Percentiles rank a stretch among this genome's conserved stretches.
Evolutionary conservation across 2,797 vertebrate genomes (phyloP).

Genomic region (Emys orbicularis): DNA sequence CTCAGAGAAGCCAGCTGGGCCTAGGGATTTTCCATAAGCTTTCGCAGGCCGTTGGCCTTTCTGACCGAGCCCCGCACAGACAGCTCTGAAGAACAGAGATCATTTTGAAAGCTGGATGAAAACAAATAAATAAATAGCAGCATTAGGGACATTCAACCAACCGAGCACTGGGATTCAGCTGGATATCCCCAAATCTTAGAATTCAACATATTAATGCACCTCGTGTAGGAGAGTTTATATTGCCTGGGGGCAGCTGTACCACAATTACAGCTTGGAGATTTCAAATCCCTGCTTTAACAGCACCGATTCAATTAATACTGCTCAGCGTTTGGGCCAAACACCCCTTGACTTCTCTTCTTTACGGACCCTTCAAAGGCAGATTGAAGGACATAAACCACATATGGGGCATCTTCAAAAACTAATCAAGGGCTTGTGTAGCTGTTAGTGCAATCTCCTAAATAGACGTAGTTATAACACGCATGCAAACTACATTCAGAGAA

Average conservation of each 20-base stretch:
- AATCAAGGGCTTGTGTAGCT: not conserved
- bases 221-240: not conserved
- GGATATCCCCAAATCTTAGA: not conserved
- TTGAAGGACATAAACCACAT: not conserved
- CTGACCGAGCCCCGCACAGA: not conserved
- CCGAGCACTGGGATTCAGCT: too few relatives aligned
- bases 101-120: not conserved
- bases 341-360: not conserved
- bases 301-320: not conserved
- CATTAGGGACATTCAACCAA: not conserved
- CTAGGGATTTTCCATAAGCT: not conserved
- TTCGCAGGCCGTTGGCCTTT: not conserved
- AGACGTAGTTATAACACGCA: not conserved
- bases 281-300: not conserved
- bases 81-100: not conserved
- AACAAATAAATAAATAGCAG: not conserved
- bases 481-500: not conserved
- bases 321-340: not conserved
- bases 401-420: not conserved
- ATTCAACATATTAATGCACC: not conserved
- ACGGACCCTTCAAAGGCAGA: not conserved
- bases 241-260: not conserved
- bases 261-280: not conserved
- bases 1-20: not conserved
- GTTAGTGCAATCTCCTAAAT: not conserved